phyloP scores from a whole-genome alignment of 2,113 vertebrate species.

The Atherinomorus stipes region DNA sequence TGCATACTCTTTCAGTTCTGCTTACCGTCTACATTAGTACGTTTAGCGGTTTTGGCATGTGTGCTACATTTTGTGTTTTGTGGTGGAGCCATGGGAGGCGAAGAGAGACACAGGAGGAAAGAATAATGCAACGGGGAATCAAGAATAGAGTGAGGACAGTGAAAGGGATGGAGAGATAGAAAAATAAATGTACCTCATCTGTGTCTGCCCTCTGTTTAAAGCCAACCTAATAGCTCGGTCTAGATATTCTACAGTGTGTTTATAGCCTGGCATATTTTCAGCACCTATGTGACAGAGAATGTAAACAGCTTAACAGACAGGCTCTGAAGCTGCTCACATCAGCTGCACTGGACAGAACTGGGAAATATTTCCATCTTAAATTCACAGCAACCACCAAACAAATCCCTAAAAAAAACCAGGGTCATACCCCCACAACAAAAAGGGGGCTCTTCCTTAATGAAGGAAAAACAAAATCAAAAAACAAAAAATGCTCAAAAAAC shows the following conservation, averaged over 20 bases:
- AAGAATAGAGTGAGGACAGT: not conserved
- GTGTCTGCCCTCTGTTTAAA: slow-evolving; percentile 25
- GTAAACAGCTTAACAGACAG: not conserved
- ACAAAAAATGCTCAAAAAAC: too few relatives aligned
- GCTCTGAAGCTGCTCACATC: not conserved
- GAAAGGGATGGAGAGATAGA: not conserved
- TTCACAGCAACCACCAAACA: too few relatives aligned
- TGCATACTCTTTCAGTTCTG: slow-evolving; percentile 33
- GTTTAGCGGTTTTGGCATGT: slow-evolving; percentile 9
- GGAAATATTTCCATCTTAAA: not conserved
- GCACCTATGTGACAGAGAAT: not conserved
- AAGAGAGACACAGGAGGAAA: not conserved
- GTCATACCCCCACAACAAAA: too few relatives aligned
- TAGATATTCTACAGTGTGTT: not conserved
- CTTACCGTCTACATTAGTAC: slow-evolving; percentile 40
- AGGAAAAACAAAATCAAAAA: too few relatives aligned
- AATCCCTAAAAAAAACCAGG: too few relatives aligned
- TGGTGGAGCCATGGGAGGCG: not conserved
- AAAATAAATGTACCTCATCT: slow-evolving; percentile 18
- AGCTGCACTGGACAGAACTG: not conserved
- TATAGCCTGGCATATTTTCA: slow-evolving; percentile 1
- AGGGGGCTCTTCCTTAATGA: too few relatives aligned
- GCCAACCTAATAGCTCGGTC: not conserved
- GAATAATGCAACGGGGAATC: not conserved
- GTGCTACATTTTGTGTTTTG: slow-evolving; percentile 11